Percentiles rank a stretch among this genome's conserved stretches.
phyloP scores from a whole-genome alignment of 2,888 invertebrate species.

The Alsophila aescularia region DNA sequence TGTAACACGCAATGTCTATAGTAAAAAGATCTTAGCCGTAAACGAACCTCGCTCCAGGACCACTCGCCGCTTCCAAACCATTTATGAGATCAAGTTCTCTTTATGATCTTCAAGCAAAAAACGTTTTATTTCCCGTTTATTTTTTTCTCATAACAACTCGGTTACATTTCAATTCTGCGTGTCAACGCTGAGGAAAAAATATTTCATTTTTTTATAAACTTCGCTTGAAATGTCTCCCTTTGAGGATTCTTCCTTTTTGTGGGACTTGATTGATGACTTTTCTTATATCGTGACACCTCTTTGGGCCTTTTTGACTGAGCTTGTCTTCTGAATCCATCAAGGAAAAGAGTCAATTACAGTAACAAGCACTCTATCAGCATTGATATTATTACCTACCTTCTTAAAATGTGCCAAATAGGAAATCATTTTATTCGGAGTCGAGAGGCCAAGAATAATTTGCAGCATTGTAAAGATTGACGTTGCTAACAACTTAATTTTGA shows the following conservation, averaged over 20 bases:
- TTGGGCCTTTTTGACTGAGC: slow-evolving; percentile 52
- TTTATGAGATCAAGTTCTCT: slow-evolving; percentile 30
- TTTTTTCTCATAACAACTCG: slow-evolving; percentile 42
- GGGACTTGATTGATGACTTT: slow-evolving; percentile 74
- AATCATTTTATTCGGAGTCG: not conserved
- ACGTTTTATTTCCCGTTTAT: slow-evolving; percentile 41
- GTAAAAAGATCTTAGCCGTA: slow-evolving; percentile 27
- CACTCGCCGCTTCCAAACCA: slow-evolving; percentile 26
- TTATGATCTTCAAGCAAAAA: slow-evolving; percentile 30
- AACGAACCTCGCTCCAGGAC: slow-evolving; percentile 24
- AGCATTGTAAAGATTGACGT: slow-evolving; percentile 7
- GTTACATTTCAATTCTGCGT: slow-evolving; percentile 60
- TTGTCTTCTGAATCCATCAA: slow-evolving; percentile 58
- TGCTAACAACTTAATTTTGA: slow-evolving; percentile 2
- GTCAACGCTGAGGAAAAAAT: slow-evolving; percentile 55
- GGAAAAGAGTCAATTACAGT: slow-evolving; percentile 57
- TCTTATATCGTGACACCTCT: slow-evolving; percentile 65
- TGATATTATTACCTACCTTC: slow-evolving; percentile 15
- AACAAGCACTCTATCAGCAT: slow-evolving; percentile 46
- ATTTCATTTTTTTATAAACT: slow-evolving; percentile 60
- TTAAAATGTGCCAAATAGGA: not conserved
- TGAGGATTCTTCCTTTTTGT: slow-evolving; percentile 65
- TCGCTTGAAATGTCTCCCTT: slow-evolving; percentile 58
- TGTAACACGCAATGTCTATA: slow-evolving; percentile 26
- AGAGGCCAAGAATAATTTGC: slow-evolving; percentile 3